Evolutionary conservation across 2,888 invertebrate species (phyloP), one percentile per base, ranked within the genome.

Genomic region (Scrobipalpa atriplicella): DNA sequence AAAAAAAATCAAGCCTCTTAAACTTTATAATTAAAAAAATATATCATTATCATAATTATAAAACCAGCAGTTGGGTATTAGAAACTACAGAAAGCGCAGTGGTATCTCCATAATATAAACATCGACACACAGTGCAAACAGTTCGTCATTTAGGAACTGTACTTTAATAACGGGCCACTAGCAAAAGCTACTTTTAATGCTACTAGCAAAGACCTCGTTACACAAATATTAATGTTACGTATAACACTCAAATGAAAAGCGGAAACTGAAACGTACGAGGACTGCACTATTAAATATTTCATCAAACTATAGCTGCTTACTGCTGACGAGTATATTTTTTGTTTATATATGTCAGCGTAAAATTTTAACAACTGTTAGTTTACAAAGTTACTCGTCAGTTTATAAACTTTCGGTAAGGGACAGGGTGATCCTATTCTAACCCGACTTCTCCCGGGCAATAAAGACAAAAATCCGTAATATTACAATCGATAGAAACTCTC

Each of bases 281-380:
- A 13, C 21, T 10, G 13, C 29, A 21, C 54, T 21, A 56, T 54
- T 54, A 21, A 54, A 54, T 21, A 54, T 54, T 21, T 54, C 11
- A 54, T 52, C 52, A 52, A 6, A 19, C 52, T 19, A 52, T n/a
- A 52, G 52, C 54, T 9, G 54, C 21, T 51, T 51, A 51, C 51
- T n/a, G n/a, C n/a, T 18, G 29, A 2, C 29, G 29, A 5, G 9
- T 2, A 41, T 2, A 11, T 41, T 41, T 41, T 41, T 13, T 7
- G 8, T 41, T 13, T 2, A 13, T 41, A 13, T 2, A 13, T 41
- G 41, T n/a, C 41, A 41, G 13, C 41, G 9, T n/a, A n/a, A n/a
- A n/a, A n/a, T n/a, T n/a, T n/a, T n/a, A n/a, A n/a, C n/a, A n/a
- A n/a, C n/a, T n/a, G n/a, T n/a, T n/a, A n/a, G n/a, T n/a, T n/a